phyloP scores from a whole-genome alignment of 2,797 vertebrate genomes.

The Balearica regulorum region DNA sequence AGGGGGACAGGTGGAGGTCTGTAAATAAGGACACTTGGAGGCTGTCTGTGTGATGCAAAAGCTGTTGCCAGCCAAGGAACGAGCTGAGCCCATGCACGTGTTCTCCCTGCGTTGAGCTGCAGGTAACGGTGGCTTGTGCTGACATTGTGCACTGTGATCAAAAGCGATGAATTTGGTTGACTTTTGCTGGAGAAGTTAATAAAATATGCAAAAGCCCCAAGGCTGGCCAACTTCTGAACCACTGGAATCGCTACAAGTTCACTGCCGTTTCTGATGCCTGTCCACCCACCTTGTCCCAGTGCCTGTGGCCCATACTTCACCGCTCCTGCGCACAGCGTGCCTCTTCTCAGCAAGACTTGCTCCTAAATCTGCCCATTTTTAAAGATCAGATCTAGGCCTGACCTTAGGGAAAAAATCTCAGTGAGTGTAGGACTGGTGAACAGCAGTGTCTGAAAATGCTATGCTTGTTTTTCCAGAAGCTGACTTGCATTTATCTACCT shows the following conservation, averaged over 20 bases:
- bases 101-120: neutral
- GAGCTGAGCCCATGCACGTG: neutral
- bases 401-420: neutral
- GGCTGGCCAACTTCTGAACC: neutral
- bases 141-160: neutral
- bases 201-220: neutral
- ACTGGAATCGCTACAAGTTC: neutral
- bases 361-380: neutral
- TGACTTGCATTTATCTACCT: neutral
- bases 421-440: neutral
- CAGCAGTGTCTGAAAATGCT: neutral
- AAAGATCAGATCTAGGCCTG: neutral
- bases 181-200: neutral
- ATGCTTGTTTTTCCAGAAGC: neutral
- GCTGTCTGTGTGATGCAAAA: neutral
- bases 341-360: neutral
- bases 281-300: accelerated
- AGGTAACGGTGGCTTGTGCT: accelerated
- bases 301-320: accelerated
- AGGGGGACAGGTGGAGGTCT: neutral
- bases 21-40: neutral
- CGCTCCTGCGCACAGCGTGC: accelerated
- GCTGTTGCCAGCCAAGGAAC: accelerated
- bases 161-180: neutral
- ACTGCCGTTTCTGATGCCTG: accelerated